Evolutionary conservation across 2,113 vertebrate genomes (phyloP), one percentile per base, ranked within the genome.

Genomic region (Thamnaconus septentrionalis): DNA sequence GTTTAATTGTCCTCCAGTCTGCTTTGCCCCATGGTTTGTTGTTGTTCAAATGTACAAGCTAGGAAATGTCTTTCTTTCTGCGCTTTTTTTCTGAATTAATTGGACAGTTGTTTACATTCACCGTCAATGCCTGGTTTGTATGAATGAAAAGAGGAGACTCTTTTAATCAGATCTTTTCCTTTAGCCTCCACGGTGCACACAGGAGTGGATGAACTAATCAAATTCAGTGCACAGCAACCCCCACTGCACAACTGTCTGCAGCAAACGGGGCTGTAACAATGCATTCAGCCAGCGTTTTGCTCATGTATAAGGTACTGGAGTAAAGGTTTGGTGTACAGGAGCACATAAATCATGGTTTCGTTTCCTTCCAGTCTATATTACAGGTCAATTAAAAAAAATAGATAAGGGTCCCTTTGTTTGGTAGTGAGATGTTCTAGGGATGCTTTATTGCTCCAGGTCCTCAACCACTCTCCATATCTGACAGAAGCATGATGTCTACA

Each of bases 1-100:
- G 41, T 73, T 70, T 72, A 71, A 71, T 77, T 72, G 52, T 66
- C 55, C 3, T 7, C 59, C 49, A 18, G 50, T 71, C 50, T 55
- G 54, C 12, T 56, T 45, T 40, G 40, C 6, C 67, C 40, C 46
- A 6, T 64, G 73, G 8, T 9, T 46, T 31, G 54, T 39, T 4
- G 44, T 46, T 46, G 40, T 74, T 68, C 53, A 47, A 66, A 57
- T 45, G 42, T 56, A 64, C 44, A n/a, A 66, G 47, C 64, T 53
- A 58, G 57, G 68, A 6, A 74, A 75, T 52, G 61, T 56, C 53
- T 64, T 31, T 31, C 18, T 31, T 31, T 31, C 18, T 31, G 18
- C 18, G 18, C 18, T 31, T 31, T 31, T 31, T 31, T 31, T 31
- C 18, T 31, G 18, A 31, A 31, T 31, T 31, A 31, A 31, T 31